Evolutionary conservation across 2,888 invertebrate species (phyloP).

Genomic region (Spatulosminthurus flaviceps): DNA sequence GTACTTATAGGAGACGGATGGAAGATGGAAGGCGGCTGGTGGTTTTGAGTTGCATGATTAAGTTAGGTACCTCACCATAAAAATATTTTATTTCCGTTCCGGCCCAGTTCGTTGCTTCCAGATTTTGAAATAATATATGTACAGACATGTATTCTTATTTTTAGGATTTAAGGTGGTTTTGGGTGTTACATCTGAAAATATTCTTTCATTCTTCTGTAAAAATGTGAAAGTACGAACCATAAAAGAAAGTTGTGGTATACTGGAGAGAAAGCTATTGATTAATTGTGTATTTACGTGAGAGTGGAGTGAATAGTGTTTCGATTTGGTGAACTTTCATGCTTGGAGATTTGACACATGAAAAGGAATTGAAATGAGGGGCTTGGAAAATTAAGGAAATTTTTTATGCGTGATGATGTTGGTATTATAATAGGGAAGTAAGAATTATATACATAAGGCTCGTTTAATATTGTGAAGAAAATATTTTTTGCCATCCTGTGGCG

Average conservation of each 20-base stretch:
- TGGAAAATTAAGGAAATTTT: too few relatives aligned
- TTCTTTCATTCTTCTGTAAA: background rate
- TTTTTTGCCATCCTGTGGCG: background rate
- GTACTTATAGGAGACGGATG: too few relatives aligned
- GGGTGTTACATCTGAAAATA: background rate
- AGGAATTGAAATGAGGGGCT: background rate
- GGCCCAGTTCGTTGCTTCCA: too few relatives aligned
- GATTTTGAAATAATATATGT: too few relatives aligned
- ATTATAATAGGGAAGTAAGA: too few relatives aligned
- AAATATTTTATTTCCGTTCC: too few relatives aligned
- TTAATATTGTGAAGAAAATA: background rate
- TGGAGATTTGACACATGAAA: background rate
- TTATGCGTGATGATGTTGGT: too few relatives aligned
- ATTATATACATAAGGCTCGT: background rate
- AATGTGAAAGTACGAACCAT: background rate
- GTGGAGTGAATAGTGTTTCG: background rate
- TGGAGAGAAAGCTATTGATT: slow-evolving; percentile 5
- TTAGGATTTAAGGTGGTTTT: background rate
- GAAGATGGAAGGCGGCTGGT: too few relatives aligned
- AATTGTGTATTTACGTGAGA: slow-evolving; percentile 24
- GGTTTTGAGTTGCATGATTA: too few relatives aligned
- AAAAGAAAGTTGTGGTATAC: background rate
- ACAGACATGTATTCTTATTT: too few relatives aligned
- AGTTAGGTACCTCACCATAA: too few relatives aligned
- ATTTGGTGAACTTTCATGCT: background rate